phyloP scores from a whole-genome alignment of 2,113 vertebrate species.

The Pangasianodon hypophthalmus region DNA sequence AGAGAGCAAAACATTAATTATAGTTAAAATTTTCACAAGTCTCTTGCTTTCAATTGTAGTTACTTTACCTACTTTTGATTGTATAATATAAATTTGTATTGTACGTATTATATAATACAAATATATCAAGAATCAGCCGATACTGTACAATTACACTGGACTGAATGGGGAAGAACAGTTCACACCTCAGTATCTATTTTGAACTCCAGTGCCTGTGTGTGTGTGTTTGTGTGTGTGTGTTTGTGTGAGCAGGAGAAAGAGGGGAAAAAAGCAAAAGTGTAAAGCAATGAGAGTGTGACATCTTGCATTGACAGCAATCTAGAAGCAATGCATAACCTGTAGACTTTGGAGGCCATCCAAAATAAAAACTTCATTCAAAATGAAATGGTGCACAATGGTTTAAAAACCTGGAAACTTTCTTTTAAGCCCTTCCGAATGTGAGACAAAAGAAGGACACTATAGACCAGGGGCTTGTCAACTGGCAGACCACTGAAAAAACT shows the following conservation, averaged over 20 bases:
- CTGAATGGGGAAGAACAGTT: background rate
- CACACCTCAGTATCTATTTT: conserved; percentile 14
- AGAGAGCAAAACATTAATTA: conserved; percentile 17
- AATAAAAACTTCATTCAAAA: background rate
- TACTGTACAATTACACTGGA: background rate
- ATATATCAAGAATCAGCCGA: background rate
- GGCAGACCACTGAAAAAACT: background rate
- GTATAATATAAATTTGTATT: background rate
- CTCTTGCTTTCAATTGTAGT: background rate
- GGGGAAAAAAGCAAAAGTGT: background rate
- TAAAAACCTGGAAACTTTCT: background rate
- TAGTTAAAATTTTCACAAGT: conserved; percentile 15
- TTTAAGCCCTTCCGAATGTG: background rate
- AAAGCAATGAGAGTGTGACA: background rate
- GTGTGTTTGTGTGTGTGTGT: background rate
- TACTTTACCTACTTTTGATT: background rate
- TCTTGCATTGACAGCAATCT: background rate
- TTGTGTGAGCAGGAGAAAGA: too few species aligned
- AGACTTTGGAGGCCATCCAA: background rate
- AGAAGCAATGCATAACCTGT: background rate
- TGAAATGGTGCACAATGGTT: background rate
- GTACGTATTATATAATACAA: background rate
- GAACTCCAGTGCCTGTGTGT: background rate
- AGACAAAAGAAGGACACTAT: background rate
- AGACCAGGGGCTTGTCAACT: background rate